These are phyloP conservation scores for Stegastes partitus DNA, from an alignment of 2,113 vertebrate species.

Conservation along the genomic window DNA sequence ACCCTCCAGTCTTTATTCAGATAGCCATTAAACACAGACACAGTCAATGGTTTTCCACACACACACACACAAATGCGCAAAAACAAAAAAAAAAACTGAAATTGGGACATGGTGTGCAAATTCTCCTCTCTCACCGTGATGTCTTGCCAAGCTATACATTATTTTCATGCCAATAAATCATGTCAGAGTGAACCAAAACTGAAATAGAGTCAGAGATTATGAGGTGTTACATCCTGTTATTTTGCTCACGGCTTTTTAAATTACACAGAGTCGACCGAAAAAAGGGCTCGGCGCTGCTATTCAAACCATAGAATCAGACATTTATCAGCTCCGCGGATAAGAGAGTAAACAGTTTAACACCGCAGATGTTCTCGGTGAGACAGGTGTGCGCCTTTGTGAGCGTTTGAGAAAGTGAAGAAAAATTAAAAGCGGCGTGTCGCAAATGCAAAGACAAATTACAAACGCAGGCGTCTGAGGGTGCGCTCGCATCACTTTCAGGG, in stretches of 20 bases:
- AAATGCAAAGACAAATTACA: conserved; percentile 20
- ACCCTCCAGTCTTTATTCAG: conserved; percentile 38
- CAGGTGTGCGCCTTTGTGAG: conserved; percentile 2
- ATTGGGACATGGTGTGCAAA: not conserved
- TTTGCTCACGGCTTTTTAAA: conserved; percentile 25
- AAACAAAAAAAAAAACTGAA: conserved; percentile 4
- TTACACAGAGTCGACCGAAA: conserved; percentile 30
- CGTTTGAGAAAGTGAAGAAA: not conserved
- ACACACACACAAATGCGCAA: not conserved
- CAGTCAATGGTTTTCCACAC: conserved; percentile 1
- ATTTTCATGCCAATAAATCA: conserved; percentile 42
- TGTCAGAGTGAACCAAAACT: conserved; percentile 22
- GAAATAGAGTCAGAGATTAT: conserved; percentile 43
- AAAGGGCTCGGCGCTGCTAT: conserved; percentile 14
- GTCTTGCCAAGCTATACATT: conserved; percentile 26
- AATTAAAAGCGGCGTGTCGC: not conserved
- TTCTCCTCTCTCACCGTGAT: not conserved
- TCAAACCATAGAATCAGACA: conserved; percentile 26
- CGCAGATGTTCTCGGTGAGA: not conserved
- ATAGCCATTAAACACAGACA: conserved; percentile 29
- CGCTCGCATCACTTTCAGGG: conserved; percentile 19
- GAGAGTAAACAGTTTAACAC: conserved; percentile 5
- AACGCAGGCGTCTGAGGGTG: conserved; percentile 2
- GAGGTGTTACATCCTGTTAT: conserved; percentile 43
- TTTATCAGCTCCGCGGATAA: conserved; percentile 3